phyloP scores from a whole-genome alignment of 2,797 vertebrate genomes.

The Perodicticus potto region DNA sequence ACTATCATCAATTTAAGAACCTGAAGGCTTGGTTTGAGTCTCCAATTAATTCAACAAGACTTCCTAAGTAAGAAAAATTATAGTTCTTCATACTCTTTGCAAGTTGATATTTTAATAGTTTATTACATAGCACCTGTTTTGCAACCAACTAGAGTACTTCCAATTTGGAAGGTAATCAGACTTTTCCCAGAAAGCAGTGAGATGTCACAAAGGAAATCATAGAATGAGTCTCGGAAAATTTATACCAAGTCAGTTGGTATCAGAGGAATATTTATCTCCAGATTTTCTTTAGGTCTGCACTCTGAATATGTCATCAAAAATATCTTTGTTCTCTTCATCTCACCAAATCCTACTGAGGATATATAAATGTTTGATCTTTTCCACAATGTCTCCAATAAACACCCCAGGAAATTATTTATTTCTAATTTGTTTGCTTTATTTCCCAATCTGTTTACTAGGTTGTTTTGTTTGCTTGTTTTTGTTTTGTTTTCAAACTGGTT shows the following conservation, averaged over 20 bases:
- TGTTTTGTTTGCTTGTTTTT: background rate
- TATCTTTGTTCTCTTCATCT: background rate
- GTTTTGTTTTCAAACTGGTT: background rate
- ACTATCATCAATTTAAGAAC: constrained; percentile 9
- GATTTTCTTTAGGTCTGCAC: background rate
- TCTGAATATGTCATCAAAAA: background rate
- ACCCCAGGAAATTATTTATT: background rate
- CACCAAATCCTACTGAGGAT: background rate
- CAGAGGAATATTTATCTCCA: background rate
- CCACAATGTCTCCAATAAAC: background rate
- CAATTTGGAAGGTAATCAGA: constrained; percentile 22
- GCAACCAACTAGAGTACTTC: background rate
- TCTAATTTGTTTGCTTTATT: background rate
- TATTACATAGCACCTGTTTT: background rate
- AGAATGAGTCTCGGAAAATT: background rate
- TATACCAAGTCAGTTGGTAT: background rate
- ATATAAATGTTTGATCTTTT: background rate
- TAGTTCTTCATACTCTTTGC: background rate
- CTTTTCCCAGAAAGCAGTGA: constrained; percentile 16
- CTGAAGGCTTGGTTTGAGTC: constrained; percentile 24
- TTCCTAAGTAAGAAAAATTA: constrained; percentile 23
- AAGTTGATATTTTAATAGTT: constrained; percentile 45
- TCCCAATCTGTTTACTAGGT: background rate
- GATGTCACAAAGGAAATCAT: background rate
- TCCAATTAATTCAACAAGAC: constrained; percentile 48